Evolutionary conservation across 2,797 vertebrate genomes (phyloP).

Genomic region (Cetoscarus ocellatus): DNA sequence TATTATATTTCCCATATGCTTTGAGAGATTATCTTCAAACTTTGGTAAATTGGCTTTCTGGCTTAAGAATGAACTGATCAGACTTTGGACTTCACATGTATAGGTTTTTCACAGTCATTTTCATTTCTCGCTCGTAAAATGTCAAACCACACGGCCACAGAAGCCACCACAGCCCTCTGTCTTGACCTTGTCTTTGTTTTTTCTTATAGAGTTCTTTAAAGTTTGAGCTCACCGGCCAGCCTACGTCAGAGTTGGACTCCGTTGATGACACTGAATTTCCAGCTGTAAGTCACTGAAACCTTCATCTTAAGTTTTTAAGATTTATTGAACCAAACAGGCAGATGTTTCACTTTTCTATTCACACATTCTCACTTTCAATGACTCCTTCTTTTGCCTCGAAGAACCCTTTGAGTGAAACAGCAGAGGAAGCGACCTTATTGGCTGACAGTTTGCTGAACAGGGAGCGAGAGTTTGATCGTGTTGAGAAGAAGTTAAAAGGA

Average conservation of each 20-base stretch:
- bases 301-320: no score
- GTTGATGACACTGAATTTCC: conserved; percentile 38
- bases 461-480: conserved; percentile 22
- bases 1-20: no score
- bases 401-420: conserved; percentile 64
- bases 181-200: neutral
- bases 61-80: no score
- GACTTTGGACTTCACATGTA: no score
- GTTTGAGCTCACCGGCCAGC: conserved; percentile 56
- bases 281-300: conserved; percentile 54
- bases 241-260: conserved; percentile 38
- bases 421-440: conserved; percentile 54
- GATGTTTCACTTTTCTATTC: neutral
- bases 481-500: conserved; percentile 31
- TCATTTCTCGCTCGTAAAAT: no score
- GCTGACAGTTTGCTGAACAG: conserved; percentile 15
- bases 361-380: neutral
- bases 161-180: no score
- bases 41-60: no score
- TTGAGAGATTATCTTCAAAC: no score
- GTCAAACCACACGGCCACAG: no score
- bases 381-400: conserved; percentile 46
- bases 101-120: no score
- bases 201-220: conserved; percentile 71
- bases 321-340: neutral